Evolutionary conservation across 2,797 vertebrate species (phyloP).

Genomic region (Argyrosomus regius): DNA sequence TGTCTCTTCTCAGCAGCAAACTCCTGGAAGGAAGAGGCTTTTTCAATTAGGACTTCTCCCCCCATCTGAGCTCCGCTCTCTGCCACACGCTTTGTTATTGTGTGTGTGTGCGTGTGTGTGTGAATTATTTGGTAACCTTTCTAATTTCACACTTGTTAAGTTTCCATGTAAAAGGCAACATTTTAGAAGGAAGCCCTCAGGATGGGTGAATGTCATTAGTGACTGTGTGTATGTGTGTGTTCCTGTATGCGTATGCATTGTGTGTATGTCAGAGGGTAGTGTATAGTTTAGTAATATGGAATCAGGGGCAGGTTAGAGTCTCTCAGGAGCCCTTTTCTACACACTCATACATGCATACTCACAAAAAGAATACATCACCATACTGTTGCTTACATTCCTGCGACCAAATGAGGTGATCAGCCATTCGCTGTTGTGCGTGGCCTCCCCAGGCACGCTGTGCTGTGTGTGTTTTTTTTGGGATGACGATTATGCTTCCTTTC

Average conservation of each 20-base stretch:
- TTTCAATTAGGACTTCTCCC: slow-evolving; percentile 83
- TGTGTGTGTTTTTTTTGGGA: slow-evolving; percentile 51
- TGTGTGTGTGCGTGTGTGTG: slow-evolving; percentile 48
- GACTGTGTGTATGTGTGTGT: slow-evolving; percentile 40
- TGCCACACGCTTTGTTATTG: slow-evolving; percentile 59
- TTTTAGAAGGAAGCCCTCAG: slow-evolving; percentile 80
- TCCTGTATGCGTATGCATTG: slow-evolving; percentile 1
- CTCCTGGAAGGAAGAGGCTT: slow-evolving; percentile 74
- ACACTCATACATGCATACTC: slow-evolving; percentile 17
- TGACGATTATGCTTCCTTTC: slow-evolving; percentile 63
- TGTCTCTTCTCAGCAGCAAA: slow-evolving; percentile 64
- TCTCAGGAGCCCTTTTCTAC: slow-evolving; percentile 38
- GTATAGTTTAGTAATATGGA: slow-evolving; percentile 56
- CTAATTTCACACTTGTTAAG: slow-evolving; percentile 89
- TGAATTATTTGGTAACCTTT: slow-evolving; percentile 83
- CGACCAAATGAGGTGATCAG: slow-evolving; percentile 59
- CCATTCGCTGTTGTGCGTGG: slow-evolving; percentile 44
- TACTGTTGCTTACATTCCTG: slow-evolving; percentile 51
- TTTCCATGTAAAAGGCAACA: slow-evolving; percentile 84
- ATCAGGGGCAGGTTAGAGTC: slow-evolving; percentile 36
- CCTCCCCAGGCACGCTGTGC: slow-evolving; percentile 40
- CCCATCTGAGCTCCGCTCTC: slow-evolving; percentile 62
- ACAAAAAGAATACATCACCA: slow-evolving; percentile 18
- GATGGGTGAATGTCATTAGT: slow-evolving; percentile 79
- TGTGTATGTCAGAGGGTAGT: slow-evolving; percentile 42